Evolutionary conservation across 2,888 invertebrate genomes (phyloP).

Genomic region (Xylota segnis): DNA sequence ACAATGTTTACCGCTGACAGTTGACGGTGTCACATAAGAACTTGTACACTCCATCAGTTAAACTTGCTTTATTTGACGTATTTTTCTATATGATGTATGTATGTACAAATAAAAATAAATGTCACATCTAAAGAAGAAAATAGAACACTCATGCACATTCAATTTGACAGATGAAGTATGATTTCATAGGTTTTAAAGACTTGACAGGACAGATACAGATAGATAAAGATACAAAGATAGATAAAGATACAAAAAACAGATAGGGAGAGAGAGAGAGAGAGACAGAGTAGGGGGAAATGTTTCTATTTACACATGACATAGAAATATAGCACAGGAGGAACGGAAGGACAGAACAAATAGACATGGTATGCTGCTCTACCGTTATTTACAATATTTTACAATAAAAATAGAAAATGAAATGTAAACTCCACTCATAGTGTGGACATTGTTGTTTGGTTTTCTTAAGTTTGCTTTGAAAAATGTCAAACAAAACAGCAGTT

Average conservation of each 20-base stretch:
- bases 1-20: conserved; percentile 22
- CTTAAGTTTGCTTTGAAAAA: conserved; percentile 24
- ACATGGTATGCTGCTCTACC: conserved; percentile 51
- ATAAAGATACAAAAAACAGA: too few species aligned
- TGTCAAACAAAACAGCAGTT: conserved; percentile 48
- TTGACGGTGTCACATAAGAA: conserved; percentile 25
- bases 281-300: conserved; percentile 31
- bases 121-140: conserved; percentile 27
- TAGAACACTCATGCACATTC: conserved; percentile 70
- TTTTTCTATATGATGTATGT: not conserved
- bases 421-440: conserved; percentile 69
- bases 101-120: conserved; percentile 30
- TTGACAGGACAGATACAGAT: too few species aligned
- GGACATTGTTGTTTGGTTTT: conserved; percentile 46
- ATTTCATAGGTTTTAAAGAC: conserved; percentile 41
- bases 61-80: not conserved
- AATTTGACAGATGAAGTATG: conserved; percentile 71
- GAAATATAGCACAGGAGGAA: conserved; percentile 8
- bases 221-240: conserved; percentile 28
- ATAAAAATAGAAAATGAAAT: conserved; percentile 34
- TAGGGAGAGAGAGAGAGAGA: conserved; percentile 1
- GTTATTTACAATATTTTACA: conserved; percentile 60
- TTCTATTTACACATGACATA: conserved; percentile 68
- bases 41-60: not conserved
- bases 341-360: conserved; percentile 33